These are phyloP conservation scores for Pristis pectinata DNA, from an alignment of 2,797 vertebrate species.

Conservation along the genomic window DNA sequence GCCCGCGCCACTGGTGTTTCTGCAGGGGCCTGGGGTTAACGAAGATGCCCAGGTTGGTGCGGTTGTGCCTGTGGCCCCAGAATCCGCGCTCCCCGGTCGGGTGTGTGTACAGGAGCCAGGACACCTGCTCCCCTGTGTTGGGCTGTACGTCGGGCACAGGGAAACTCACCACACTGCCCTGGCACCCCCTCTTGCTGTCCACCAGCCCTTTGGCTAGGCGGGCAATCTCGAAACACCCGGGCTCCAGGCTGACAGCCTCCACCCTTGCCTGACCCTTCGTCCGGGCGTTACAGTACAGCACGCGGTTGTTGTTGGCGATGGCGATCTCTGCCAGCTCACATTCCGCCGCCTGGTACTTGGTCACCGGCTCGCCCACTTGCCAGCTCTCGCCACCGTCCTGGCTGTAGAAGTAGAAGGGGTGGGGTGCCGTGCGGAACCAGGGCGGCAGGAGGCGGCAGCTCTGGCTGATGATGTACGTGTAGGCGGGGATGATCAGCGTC, in stretches of 20 bases:
- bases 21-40: conserved; percentile 69
- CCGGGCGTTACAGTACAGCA: conserved; percentile 81
- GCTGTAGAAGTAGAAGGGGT: conserved; percentile 74
- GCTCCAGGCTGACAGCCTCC: conserved; percentile 67
- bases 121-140: conserved; percentile 46
- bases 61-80: conserved; percentile 44
- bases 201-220: conserved; percentile 53
- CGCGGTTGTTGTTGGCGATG: conserved; percentile 44
- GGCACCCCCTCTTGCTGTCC: conserved; percentile 69
- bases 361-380: conserved; percentile 54
- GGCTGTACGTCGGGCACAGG: conserved; percentile 50
- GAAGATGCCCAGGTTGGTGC: conserved; percentile 74
- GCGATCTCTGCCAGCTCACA: conserved; percentile 80
- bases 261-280: conserved; percentile 56
- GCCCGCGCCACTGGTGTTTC: conserved; percentile 58
- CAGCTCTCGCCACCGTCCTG: conserved; percentile 71
- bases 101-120: conserved; percentile 82
- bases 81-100: conserved; percentile 52
- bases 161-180: conserved; percentile 84
- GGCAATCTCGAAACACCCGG: conserved; percentile 60
- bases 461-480: conserved; percentile 53
- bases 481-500: conserved; percentile 74
- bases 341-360: conserved; percentile 53
- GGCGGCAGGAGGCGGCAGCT: conserved; percentile 52
- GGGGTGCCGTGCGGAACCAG: conserved; percentile 56